These are phyloP conservation scores for Leuctra nigra DNA, from an alignment of 2,888 invertebrate species.

Conservation along the genomic window DNA sequence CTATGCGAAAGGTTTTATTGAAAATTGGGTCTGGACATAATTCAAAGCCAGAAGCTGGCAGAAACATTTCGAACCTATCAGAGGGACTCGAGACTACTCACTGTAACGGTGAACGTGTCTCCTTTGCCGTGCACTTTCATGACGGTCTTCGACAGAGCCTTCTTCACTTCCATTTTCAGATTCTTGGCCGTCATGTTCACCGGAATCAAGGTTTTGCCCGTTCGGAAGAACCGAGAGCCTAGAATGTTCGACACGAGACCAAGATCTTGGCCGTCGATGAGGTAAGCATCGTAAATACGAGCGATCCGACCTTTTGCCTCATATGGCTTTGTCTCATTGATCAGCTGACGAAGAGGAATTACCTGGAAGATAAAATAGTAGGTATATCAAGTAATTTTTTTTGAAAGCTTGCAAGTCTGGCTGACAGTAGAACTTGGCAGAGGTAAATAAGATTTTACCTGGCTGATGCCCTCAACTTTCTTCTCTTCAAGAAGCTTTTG, in stretches of 20 bases:
- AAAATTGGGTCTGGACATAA: too few relatives aligned
- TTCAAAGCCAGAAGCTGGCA: too few relatives aligned
- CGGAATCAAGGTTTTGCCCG: background rate
- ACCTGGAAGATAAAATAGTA: background rate
- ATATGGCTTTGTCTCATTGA: background rate
- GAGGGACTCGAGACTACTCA: too few relatives aligned
- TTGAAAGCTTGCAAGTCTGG: too few relatives aligned
- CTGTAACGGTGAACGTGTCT: background rate
- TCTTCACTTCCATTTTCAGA: background rate
- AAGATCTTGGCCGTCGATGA: background rate
- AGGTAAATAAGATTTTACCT: too few relatives aligned
- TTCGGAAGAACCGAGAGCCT: background rate
- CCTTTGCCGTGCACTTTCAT: background rate
- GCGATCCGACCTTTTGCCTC: background rate
- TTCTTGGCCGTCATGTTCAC: background rate
- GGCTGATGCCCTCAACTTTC: background rate
- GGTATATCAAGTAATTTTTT: too few relatives aligned
- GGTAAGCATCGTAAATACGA: background rate
- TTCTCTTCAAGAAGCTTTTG: background rate
- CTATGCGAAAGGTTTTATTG: too few relatives aligned
- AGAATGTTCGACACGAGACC: background rate
- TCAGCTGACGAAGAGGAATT: background rate
- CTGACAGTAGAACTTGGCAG: too few relatives aligned
- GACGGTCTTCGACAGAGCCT: background rate
- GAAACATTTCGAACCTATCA: too few relatives aligned